phyloP scores from a whole-genome alignment of 2,113 vertebrate species.

The Anoura caudifer region DNA sequence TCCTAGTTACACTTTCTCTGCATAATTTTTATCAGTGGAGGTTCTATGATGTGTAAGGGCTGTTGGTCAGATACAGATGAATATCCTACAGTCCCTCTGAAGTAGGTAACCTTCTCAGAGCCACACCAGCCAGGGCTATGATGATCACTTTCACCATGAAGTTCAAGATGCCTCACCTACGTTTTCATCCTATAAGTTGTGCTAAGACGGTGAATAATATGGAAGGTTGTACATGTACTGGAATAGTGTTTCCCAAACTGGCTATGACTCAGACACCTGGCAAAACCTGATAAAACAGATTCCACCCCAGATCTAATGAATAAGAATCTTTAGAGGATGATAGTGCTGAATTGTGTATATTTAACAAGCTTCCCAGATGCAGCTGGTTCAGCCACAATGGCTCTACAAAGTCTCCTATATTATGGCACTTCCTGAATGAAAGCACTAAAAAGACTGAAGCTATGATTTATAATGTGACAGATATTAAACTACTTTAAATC shows the following conservation, averaged over 20 bases:
- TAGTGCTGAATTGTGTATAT: background rate
- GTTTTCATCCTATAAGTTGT: constrained; percentile 18
- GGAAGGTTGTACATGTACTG: background rate
- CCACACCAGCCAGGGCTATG: too few relatives aligned
- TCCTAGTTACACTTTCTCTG: background rate
- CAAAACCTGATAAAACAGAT: background rate
- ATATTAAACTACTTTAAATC: background rate
- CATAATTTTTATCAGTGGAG: background rate
- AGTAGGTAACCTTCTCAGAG: background rate
- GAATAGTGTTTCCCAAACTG: background rate
- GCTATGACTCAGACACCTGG: background rate
- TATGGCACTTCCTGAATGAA: background rate
- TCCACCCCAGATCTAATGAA: background rate
- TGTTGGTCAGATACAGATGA: background rate
- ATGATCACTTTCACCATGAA: background rate
- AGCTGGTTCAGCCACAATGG: background rate
- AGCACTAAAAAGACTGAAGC: constrained; percentile 18
- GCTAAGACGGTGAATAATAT: background rate
- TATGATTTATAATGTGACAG: constrained; percentile 15
- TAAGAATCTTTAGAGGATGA: background rate
- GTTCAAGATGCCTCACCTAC: background rate
- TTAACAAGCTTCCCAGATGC: background rate
- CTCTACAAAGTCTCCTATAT: background rate
- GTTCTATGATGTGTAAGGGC: background rate
- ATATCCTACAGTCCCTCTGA: background rate